Evolutionary conservation across 1,140 invertebrate species (phyloP), one percentile per base, ranked within the genome.

Genomic region (Nilaparvata lugens): DNA sequence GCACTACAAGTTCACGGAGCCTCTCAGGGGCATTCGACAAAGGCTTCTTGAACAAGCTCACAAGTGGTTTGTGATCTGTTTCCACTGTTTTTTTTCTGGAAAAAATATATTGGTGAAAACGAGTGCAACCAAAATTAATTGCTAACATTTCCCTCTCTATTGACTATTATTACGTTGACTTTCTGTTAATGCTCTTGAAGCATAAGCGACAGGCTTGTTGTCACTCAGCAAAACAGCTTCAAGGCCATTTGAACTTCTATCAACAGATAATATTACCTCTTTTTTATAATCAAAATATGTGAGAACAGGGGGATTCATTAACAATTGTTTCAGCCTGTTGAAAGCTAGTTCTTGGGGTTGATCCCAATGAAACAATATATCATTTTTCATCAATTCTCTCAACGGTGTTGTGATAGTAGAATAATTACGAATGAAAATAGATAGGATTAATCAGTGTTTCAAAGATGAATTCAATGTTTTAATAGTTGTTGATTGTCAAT

Each of bases 141-240:
- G 71, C 73, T n/a, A 74, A 67, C 14, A 70, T 61, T 64, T 78
- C 75, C 58, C 74, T 76, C 57, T 79, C 75, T 31, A 76, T 76
- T 75, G 72, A 6, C 71, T 65, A 62, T 76, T 79, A 19, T 69
- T 68, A 43, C 67, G 35, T 64, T 79, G 69, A 35, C 68, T 58
- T 24, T 58, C 61, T 14, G 64, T 71, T 48, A 73, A 54, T 14
- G 66, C 56, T 40, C 64, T 56, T 13, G 70, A 72, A 7, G 70
- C 71, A 62, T 66, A 74, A 40, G 69, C 68, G 11, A 73, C 65
- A 16, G 70, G 70, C 18, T 62, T 58, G 24, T 61, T 61, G 40
- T 62, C 64, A 56, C 71, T 68, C 40, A 70, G 42, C 31, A 67
- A 56, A 16, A 66, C 64, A 24, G 61, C 67, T 25, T 69, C 73